Evolutionary conservation across 2,888 invertebrate genomes (phyloP).

Genomic region (Lasioglossum morio): DNA sequence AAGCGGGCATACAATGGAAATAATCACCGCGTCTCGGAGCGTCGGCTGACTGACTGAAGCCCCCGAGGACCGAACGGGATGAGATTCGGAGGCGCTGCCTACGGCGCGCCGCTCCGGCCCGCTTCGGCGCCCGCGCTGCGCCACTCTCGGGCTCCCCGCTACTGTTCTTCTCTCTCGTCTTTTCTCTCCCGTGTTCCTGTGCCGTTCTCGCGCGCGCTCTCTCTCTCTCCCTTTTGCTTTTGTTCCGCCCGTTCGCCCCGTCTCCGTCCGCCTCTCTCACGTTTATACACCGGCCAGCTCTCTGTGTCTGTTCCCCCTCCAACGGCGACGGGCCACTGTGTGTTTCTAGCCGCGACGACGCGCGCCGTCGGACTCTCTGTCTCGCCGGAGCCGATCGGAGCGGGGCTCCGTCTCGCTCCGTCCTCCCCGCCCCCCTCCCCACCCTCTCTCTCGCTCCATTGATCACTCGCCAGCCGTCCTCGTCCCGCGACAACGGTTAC

Average conservation of each 20-base stretch:
- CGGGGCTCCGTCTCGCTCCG: slow-evolving; percentile 25
- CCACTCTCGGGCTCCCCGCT: slow-evolving; percentile 50
- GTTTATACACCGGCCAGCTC: background rate
- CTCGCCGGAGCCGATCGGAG: background rate
- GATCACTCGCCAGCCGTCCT: slow-evolving; percentile 29
- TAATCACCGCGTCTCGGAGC: slow-evolving; percentile 82
- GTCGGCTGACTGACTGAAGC: slow-evolving; percentile 82
- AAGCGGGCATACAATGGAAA: slow-evolving; percentile 79
- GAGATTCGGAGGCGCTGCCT: slow-evolving; percentile 79
- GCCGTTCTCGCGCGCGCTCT: background rate
- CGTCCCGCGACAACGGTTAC: slow-evolving; percentile 22
- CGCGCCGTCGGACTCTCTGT: slow-evolving; percentile 7
- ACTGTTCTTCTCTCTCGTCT: slow-evolving; percentile 58
- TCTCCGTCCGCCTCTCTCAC: background rate
- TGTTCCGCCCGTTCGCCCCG: slow-evolving; percentile 35
- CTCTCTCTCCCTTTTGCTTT: slow-evolving; percentile 52
- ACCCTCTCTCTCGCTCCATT: slow-evolving; percentile 29
- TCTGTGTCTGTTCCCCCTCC: slow-evolving; percentile 6
- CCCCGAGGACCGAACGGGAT: slow-evolving; percentile 77
- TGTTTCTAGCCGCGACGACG: slow-evolving; percentile 12
- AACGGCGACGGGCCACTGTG: background rate
- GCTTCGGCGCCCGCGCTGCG: slow-evolving; percentile 62
- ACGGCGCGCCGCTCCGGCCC: slow-evolving; percentile 61
- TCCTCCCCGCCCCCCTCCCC: slow-evolving; percentile 14
- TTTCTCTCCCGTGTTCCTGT: slow-evolving; percentile 29